Evolutionary conservation across 2,113 vertebrate species (phyloP).

Genomic region (Urocolius indicus): DNA sequence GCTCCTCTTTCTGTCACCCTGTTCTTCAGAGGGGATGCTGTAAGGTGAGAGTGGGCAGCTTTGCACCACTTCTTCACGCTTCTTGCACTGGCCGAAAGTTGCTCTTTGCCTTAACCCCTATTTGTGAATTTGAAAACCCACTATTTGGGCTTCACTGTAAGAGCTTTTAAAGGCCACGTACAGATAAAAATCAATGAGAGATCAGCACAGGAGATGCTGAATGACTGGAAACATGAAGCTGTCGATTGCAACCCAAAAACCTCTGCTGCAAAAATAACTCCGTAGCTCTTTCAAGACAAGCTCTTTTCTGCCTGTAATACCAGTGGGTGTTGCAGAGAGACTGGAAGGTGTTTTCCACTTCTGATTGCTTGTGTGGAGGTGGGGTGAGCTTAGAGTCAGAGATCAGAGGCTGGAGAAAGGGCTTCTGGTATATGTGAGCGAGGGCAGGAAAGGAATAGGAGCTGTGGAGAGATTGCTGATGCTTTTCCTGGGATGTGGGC

Average conservation of each 20-base stretch:
- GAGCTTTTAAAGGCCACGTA: constrained; percentile 60
- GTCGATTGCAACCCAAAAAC: constrained; percentile 48
- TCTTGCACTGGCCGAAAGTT: not conserved
- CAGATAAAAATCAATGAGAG: constrained; percentile 68
- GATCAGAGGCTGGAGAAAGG: not conserved
- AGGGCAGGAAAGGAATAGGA: not conserved
- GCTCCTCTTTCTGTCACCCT: not conserved
- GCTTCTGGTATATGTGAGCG: not conserved
- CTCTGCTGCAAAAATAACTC: constrained; percentile 50
- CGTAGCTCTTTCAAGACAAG: not conserved
- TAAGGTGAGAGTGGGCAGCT: not conserved
- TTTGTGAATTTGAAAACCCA: constrained; percentile 23
- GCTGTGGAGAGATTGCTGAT: not conserved
- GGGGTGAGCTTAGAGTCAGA: not conserved
- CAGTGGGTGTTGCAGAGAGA: accelerated
- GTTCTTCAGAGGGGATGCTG: not conserved
- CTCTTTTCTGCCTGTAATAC: not conserved
- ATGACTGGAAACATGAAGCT: constrained; percentile 30
- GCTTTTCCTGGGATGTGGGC: not conserved
- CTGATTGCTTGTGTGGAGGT: accelerated
- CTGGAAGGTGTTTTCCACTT: not conserved
- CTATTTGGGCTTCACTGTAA: constrained; percentile 43
- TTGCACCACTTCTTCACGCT: not conserved
- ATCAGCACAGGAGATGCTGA: constrained; percentile 38
- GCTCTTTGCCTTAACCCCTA: not conserved